Evolutionary conservation across 1,140 invertebrate species (phyloP).

Genomic region (Phortica variegata): DNA sequence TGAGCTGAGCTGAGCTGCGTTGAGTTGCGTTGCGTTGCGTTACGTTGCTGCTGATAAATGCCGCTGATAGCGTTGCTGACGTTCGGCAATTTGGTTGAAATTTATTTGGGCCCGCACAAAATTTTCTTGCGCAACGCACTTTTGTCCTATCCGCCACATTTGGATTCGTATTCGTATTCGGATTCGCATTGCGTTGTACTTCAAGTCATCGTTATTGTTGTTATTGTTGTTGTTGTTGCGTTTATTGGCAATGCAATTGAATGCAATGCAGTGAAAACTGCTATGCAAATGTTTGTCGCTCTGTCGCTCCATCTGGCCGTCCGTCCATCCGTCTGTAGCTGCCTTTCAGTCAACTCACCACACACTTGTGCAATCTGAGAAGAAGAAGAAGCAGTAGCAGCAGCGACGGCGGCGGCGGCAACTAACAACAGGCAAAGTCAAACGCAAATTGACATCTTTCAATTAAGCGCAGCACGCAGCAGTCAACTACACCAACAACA

Average conservation of each 20-base stretch:
- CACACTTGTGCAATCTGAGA: too few species aligned
- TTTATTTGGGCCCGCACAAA: conserved; percentile 39
- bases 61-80: conserved; percentile 50
- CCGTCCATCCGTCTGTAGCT: too few species aligned
- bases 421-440: too few species aligned
- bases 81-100: conserved; percentile 54
- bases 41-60: conserved; percentile 39
- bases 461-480: conserved; percentile 38
- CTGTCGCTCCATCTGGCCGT: too few species aligned
- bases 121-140: conserved; percentile 44
- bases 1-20: background rate
- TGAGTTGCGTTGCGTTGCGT: conserved; percentile 5
- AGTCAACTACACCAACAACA: too few species aligned
- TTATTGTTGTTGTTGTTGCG: background rate
- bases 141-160: too few species aligned
- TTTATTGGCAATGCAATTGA: conserved; percentile 31
- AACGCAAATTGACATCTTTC: conserved; percentile 56
- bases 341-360: too few species aligned
- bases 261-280: too few species aligned
- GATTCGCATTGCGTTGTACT: background rate
- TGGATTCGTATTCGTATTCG: too few species aligned
- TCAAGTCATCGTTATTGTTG: conserved; percentile 1
- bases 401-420: too few species aligned
- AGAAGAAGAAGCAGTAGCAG: too few species aligned
- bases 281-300: too few species aligned